Conservation (phyloP, 2,797 vertebrate species). For the Oreochromis grahami region DNA sequence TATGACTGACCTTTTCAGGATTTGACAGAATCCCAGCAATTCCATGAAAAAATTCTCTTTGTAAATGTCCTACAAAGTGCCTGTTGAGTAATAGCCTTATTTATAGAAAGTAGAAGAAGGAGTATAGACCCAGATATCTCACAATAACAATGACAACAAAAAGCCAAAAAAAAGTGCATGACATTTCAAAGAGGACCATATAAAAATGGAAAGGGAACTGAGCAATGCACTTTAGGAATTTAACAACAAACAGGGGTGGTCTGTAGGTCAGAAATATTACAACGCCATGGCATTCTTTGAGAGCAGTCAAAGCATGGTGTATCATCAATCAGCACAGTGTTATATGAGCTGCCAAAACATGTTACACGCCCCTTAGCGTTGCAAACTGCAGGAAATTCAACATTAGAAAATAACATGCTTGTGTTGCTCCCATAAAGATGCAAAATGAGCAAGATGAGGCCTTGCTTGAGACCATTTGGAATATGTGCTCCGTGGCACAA, state of each 20-base stretch:
- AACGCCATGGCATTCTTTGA: background rate
- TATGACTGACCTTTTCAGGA: background rate
- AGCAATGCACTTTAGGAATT: background rate
- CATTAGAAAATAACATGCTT: background rate
- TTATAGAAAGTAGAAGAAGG: background rate
- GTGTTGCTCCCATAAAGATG: background rate
- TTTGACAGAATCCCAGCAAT: background rate
- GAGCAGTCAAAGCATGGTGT: conserved; percentile 9
- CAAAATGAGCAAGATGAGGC: background rate
- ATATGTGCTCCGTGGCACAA: background rate
- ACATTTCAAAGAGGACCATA: background rate
- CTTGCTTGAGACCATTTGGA: background rate
- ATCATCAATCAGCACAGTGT: conserved; percentile 45
- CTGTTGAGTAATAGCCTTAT: background rate
- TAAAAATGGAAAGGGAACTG: background rate
- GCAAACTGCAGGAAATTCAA: conserved; percentile 1
- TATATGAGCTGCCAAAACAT: conserved; percentile 8
- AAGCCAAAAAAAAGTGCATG: background rate
- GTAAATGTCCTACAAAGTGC: background rate
- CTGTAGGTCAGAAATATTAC: conserved; percentile 20
- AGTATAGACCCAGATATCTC: background rate
- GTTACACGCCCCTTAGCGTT: conserved; percentile 6
- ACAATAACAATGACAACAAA: background rate
- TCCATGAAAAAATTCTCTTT: background rate
- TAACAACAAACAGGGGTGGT: conserved; percentile 10